Evolutionary conservation across 2,888 invertebrate species (phyloP), one percentile per base, ranked within the genome.

Genomic region (Timandra comae): DNA sequence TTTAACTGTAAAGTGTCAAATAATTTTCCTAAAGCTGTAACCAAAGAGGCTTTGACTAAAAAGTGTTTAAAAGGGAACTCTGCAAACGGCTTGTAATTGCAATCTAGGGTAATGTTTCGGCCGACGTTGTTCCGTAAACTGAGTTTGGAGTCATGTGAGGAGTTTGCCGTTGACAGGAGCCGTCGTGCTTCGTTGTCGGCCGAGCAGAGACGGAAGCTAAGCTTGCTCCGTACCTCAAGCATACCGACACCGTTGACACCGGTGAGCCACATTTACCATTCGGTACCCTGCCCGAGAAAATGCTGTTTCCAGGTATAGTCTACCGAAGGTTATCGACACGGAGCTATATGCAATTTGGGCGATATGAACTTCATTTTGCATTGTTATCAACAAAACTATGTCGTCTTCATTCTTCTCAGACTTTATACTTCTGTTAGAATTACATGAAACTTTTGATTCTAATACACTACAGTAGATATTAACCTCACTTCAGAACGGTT

Each of bases 211-310:
- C 63, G 84, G 13, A 73, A 72, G 63, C 67, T 85, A 58, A 74
- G 69, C 60, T 51, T 84, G 72, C 70, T 84, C 27, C 51, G 84
- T 43, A 63, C 78, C 1, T 38, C 73, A 33, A 82, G 81, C 68
- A 75, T 77, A 51, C 76, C 80, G 1, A 43, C 68, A 20, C 73
- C 80, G 52, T 64, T 79, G 72, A 72, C 73, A 33, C 80, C 84
- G 80, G 86, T 86, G 84, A 85, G 86, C 81, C 79, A 86, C 80
- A 85, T 86, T 79, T 86, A 82, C 86, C 86, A 85, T 77, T 73
- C 77, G 80, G 84, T 85, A 65, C 76, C 74, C 76, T 86, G 86
- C 76, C 86, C 86, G 54, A 78, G 82, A 76, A 72, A 79, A 58
- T 86, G 86, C 80, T 86, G 86, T 69, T 59, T 69, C 52, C 82